Evolutionary conservation across 1,140 invertebrate genomes (phyloP), one percentile per base, ranked within the genome.

Genomic region (Saccostrea echinata): DNA sequence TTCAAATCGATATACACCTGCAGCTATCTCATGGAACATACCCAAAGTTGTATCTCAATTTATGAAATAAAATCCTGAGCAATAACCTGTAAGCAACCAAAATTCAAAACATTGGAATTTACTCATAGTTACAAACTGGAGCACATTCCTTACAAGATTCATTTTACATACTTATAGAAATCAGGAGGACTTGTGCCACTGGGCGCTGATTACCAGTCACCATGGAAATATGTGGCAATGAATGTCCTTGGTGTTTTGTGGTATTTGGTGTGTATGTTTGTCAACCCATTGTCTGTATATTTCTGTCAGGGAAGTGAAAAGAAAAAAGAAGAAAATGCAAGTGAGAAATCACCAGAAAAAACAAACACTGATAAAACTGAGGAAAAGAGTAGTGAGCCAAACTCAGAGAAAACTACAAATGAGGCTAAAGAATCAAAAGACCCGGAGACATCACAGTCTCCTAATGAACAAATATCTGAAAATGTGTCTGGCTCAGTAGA

Each of bases 201-300:
- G 68, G 68, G 68, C 30, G 68, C 27, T 76, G 68, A 33, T 33
- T 30, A 76, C 30, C 11, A 27, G 68, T 76, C 27, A 30, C 68
- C 68, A 76, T 76, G 68, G 68, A 76, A 76, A 76, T 76, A 76
- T 76, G 68, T 76, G 30, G 27, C 68, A 33, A 76, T 76, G 68
- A 76, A 76, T 30, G 68, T 76, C 68, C 68, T 76, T 76, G 68
- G 68, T 76, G 68, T 76, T 30, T 76, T 76, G 68, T 76, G 68
- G 68, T 76, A 76, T 30, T 30, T 76, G 68, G 68, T 76, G 68
- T 76, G 27, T 76, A 33, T 76, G 68, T 76, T 76, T 76, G 68
- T 76, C 68, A 76, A 76, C 68, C 68, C 68, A 30, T 18, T 76
- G 68, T 76, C 68, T 76, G 68, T 76, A 76, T 76, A 76, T 76